Evolutionary conservation across 64 coral and sea anemone genomes (phyloP).

Genomic region (Catalaphyllia jardinei): DNA sequence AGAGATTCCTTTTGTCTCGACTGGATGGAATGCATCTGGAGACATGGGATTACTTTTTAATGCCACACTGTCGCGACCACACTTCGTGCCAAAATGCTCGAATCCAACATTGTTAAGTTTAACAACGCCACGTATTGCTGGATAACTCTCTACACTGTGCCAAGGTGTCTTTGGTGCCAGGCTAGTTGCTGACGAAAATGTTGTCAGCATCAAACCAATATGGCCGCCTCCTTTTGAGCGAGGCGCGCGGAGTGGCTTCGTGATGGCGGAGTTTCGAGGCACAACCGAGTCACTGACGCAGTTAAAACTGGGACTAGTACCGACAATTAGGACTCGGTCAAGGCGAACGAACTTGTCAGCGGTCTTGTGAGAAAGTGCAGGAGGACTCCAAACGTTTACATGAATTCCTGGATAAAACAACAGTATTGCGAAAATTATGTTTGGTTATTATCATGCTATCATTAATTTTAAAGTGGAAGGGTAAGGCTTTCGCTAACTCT

Average conservation of each 20-base stretch:
- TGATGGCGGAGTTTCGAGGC: constrained; percentile 51
- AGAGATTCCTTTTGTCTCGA: constrained; percentile 15
- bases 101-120: constrained; percentile 36
- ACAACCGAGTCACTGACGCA: constrained; percentile 24
- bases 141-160: constrained; percentile 37
- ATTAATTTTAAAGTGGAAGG: not conserved
- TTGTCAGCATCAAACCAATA: constrained; percentile 54
- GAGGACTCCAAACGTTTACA: constrained; percentile 41
- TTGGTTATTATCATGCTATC: too few relatives aligned
- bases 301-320: constrained; percentile 58
- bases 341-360: constrained; percentile 82
- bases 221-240: constrained; percentile 36
- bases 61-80: constrained; percentile 52
- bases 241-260: constrained; percentile 5
- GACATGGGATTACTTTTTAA: constrained; percentile 43
- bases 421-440: not conserved
- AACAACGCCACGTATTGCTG: constrained; percentile 59
- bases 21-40: constrained; percentile 57
- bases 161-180: constrained; percentile 59
- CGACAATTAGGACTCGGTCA: constrained; percentile 62
- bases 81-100: constrained; percentile 61
- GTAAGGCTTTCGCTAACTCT: too few relatives aligned
- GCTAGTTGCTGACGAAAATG: constrained; percentile 41
- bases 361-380: constrained; percentile 44
- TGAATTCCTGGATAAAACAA: constrained; percentile 29